Base-by-base conservation (phyloP, 2,113 vertebrate genomes). In the Chrysochloris asiatica region DNA sequence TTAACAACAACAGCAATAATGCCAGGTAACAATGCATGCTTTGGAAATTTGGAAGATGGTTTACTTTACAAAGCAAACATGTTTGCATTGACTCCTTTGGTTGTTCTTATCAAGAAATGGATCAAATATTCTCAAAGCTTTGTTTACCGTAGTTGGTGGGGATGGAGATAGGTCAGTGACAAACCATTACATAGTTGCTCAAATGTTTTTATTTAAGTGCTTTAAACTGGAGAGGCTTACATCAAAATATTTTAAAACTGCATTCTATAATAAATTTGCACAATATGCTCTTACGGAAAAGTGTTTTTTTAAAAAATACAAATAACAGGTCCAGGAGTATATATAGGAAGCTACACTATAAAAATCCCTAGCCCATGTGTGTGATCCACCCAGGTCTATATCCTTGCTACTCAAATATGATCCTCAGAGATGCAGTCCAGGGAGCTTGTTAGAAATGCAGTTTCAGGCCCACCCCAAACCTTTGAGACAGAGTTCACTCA, bases 11-110 rank as follows among this genome's bases (percentile, higher is more conserved):
- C n/a, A n/a, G n/a, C n/a, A n/a, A 95, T 80, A 7, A 96, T 77
- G 90, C 95, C 94, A 91, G 94, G 93, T 84, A 85, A 92, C 30
- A 92, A 1, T 95, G 88, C 94, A 75, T 95, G 92, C 83, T 94
- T 89, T 77, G 93, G 76, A 81, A 80, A 6, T 86, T 69, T 47
- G 63, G 65, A 41, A 93, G 83, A 59, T 14, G 59, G 77, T 76
- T 92, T 93, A 92, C 90, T 81, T 92, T n/a, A 77, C 84, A 82
- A 61, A 95, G 84, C 48, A 80, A 67, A 50, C n/a, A 30, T 0
- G 19, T 22, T 73, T 91, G 48, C 79, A 59, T 90, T 82, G 30
- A 92, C 50, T 45, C 48, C 61, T 92, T 81, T 16, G 50, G 67
- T 50, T n/a, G 82, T 89, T 81, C 43, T 2, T 65, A 8, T 71